phyloP scores from a whole-genome alignment of 2,888 invertebrate species.

The Acheta domesticus region DNA sequence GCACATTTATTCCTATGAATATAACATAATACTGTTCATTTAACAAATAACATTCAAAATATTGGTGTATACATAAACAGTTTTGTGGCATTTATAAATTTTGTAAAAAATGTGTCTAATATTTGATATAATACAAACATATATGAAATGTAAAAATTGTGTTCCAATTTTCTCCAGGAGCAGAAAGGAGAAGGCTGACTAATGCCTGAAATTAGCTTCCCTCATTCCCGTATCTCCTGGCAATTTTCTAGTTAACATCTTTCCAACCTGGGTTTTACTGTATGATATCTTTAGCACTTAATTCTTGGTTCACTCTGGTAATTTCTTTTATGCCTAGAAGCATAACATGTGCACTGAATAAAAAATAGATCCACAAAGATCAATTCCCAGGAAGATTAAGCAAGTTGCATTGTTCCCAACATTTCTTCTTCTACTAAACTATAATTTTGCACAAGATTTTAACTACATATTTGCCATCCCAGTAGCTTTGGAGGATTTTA shows the following conservation, averaged over 20 bases:
- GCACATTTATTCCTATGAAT: slow-evolving; percentile 18
- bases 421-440: slow-evolving; percentile 18
- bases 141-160: slow-evolving; percentile 11
- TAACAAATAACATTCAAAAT: slow-evolving; percentile 18
- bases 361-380: slow-evolving; percentile 18
- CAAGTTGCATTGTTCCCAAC: slow-evolving; percentile 18
- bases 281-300: slow-evolving; percentile 19
- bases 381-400: slow-evolving; percentile 18
- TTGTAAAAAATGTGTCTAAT: slow-evolving; percentile 18
- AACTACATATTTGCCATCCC: not conserved
- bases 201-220: not conserved
- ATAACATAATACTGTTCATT: slow-evolving; percentile 18
- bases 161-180: slow-evolving; percentile 18
- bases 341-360: not conserved
- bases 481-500: not conserved
- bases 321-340: slow-evolving; percentile 26
- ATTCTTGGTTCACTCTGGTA: slow-evolving; percentile 35
- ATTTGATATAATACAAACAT: slow-evolving; percentile 4
- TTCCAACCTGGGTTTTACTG: slow-evolving; percentile 28
- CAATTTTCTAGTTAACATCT: slow-evolving; percentile 20
- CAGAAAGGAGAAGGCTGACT: not conserved
- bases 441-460: not conserved
- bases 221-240: not conserved
- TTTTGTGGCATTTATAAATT: slow-evolving; percentile 18
- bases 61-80: slow-evolving; percentile 18